Evolutionary conservation across 2,113 vertebrate genomes (phyloP), one percentile per base, ranked within the genome.

Genomic region (Ramphastos sulfuratus): DNA sequence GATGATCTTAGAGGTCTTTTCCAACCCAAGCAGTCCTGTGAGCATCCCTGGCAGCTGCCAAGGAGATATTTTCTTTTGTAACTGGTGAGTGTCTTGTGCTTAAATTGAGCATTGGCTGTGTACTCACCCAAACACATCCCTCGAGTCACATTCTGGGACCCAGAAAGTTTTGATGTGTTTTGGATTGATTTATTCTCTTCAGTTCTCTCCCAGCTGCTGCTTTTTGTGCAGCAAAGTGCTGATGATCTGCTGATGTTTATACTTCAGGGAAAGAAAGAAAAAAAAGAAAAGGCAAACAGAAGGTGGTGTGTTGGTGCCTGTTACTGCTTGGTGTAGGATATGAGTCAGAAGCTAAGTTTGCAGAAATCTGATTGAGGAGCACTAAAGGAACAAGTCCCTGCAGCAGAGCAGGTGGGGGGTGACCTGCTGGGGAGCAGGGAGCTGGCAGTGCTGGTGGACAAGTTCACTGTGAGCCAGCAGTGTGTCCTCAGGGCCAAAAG

Each of bases 111-210:
- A 35, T 52, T 81, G 56, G 15, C 13, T 10, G 39, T 72, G 39
- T 7, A 18, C 6, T 3, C 4, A 8, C 3, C 6, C 15, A 0
- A 10, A 25, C 23, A 24, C 50, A 33, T 54, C 25, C 4, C 14
- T 25, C 13, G 59, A 78, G 67, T 5, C 1, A 1, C 25, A 9
- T 79, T 82, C 66, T 15, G 39, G 55, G 14, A 54, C 33, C 4
- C 54, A 64, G 56, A 59, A 64, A 83, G 63, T 16, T 58, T 83
- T 50, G 14, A 33, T 7, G 13, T 31, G 12, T 58, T 89, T 39
- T 12, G 12, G 13, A 18, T 52, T 52, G 12, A 24, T 52, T 52
- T 52, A 12, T 52, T 24, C 50, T 52, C 24, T 24, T 52, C 7
- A 21, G 31, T 35, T 86, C 24, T 82, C 28, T 42, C 46, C 16